Conservation (phyloP, 2,113 vertebrate species). For the Prolemur simus region DNA sequence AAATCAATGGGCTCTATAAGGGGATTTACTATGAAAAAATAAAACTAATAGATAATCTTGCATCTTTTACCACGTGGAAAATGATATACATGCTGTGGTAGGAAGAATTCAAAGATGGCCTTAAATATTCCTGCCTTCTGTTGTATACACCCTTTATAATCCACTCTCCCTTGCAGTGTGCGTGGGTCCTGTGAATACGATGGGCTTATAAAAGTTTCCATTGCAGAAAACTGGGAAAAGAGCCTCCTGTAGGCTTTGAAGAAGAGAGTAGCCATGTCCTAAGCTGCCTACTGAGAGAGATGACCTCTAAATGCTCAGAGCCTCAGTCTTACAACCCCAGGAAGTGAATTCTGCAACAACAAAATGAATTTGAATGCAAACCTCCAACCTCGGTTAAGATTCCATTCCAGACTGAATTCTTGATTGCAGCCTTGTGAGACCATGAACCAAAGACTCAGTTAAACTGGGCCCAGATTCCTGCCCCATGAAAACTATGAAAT, state of each 20-base stretch:
- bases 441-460: not conserved
- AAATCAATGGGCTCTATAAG: not conserved
- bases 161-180: not conserved
- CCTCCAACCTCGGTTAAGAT: not conserved
- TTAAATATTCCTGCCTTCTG: not conserved
- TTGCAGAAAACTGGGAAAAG: not conserved
- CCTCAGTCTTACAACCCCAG: not conserved
- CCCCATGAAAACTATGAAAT: not conserved
- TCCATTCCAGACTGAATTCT: not conserved
- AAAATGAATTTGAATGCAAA: not conserved
- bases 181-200: not conserved
- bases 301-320: not conserved
- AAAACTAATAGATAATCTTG: not conserved
- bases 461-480: not conserved
- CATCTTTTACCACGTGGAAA: not conserved
- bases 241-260: not conserved
- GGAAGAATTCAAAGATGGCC: not conserved
- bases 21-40: not conserved
- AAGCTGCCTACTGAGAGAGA: not conserved
- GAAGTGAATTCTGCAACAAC: not conserved
- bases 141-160: not conserved
- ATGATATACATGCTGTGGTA: not conserved
- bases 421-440: not conserved
- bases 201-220: not conserved
- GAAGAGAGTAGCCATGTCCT: not conserved